Conservation (phyloP, 2,797 vertebrate species). For the Parotocinclus haroldoi region DNA sequence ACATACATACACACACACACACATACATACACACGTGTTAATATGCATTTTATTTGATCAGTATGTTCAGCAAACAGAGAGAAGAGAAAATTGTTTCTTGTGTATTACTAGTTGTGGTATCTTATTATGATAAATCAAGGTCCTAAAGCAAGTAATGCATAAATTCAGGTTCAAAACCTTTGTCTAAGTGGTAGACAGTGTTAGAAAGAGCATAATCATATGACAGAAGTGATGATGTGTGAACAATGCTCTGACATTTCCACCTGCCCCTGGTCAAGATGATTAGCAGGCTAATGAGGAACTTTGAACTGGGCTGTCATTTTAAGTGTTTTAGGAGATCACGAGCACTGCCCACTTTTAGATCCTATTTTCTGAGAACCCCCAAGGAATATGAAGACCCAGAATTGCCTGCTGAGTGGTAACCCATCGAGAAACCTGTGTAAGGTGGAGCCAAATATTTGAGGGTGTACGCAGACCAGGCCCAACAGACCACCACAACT, state of each 20-base stretch:
- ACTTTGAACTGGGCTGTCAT: constrained; percentile 41
- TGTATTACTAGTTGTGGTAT: background rate
- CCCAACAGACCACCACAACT: too few relatives aligned
- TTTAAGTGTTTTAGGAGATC: constrained; percentile 43
- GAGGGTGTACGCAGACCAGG: too few relatives aligned
- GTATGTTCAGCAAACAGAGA: too few relatives aligned
- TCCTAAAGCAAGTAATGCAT: background rate
- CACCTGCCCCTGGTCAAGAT: constrained; percentile 39
- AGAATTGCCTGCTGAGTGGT: constrained; percentile 44
- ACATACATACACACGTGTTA: too few relatives aligned
- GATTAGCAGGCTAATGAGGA: constrained; percentile 57
- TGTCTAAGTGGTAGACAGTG: background rate
- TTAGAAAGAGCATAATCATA: constrained; percentile 38
- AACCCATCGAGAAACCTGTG: background rate
- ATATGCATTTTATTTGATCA: too few relatives aligned
- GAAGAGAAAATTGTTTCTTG: too few relatives aligned
- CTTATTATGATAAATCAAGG: background rate
- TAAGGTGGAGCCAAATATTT: too few relatives aligned
- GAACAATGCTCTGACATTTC: constrained; percentile 58
- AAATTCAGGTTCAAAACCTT: background rate
- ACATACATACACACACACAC: too few relatives aligned
- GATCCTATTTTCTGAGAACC: too few relatives aligned
- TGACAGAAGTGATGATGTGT: constrained; percentile 16
- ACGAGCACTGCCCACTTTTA: too few relatives aligned
- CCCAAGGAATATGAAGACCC: constrained; percentile 16